Evolutionary conservation across 2,113 vertebrate species (phyloP).

Genomic region (Pedionomus torquatus): DNA sequence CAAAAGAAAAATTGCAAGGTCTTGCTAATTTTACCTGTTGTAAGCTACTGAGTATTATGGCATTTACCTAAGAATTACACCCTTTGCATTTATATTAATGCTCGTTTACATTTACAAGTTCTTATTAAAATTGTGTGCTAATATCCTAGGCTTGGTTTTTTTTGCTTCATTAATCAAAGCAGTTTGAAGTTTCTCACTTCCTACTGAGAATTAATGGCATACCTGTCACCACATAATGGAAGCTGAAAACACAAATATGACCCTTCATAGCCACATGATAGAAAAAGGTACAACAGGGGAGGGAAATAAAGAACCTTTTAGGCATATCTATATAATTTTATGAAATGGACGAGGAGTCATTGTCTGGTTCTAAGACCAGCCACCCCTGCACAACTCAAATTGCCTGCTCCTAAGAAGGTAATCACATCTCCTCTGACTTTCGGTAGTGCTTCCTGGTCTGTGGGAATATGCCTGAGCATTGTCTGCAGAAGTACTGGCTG

Average conservation of each 20-base stretch:
- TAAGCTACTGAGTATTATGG: neutral
- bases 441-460: neutral
- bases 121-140: neutral
- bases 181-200: neutral
- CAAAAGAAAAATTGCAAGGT: neutral
- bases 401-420: neutral
- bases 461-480: neutral
- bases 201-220: neutral
- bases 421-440: neutral
- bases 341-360: neutral
- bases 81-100: neutral
- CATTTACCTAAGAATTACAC: neutral
- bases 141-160: neutral
- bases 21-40: neutral
- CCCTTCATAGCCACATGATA: neutral
- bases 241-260: neutral
- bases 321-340: neutral
- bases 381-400: neutral
- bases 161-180: neutral
- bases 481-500: neutral
- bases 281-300: neutral
- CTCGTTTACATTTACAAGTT: neutral
- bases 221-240: neutral
- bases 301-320: neutral
- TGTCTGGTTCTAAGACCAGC: neutral